phyloP scores from a whole-genome alignment of 1,140 invertebrate species.

The Megalopta genalis region DNA sequence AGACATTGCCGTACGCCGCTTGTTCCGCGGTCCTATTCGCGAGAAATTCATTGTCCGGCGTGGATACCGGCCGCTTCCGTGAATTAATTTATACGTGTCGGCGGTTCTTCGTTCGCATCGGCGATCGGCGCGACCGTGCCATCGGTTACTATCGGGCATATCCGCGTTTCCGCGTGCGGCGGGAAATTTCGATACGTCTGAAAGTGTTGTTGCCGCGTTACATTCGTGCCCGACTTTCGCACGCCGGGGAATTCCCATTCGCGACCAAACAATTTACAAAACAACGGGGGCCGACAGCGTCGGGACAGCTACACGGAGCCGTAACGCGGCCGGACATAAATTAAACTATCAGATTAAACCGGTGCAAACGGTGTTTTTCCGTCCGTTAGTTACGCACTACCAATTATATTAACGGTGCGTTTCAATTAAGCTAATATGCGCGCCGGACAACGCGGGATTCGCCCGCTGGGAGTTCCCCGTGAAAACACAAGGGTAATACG shows the following conservation, averaged over 20 bases:
- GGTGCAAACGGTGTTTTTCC: conserved; percentile 49
- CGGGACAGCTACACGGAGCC: background rate
- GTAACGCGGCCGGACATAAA: conserved; percentile 32
- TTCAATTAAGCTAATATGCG: conserved; percentile 64
- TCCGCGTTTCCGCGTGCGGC: background rate
- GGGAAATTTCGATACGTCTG: background rate
- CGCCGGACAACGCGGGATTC: conserved; percentile 14
- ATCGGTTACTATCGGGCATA: background rate
- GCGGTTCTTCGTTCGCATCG: background rate
- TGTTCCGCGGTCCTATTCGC: background rate
- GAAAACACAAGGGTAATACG: conserved; percentile 11
- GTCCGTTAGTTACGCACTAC: conserved; percentile 52
- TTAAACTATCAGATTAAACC: conserved; percentile 56
- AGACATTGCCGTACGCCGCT: too few species aligned
- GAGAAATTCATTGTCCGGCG: background rate
- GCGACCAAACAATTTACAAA: conserved; percentile 6
- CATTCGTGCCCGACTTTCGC: background rate
- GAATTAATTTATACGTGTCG: background rate
- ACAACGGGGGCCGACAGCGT: background rate
- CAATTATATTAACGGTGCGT: conserved; percentile 62
- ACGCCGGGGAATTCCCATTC: background rate
- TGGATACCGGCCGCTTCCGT: background rate
- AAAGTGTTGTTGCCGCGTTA: background rate
- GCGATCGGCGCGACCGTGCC: background rate
- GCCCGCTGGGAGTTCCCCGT: background rate